Evolutionary conservation across 2,888 invertebrate species (phyloP).

Genomic region (Chironomus tentans): DNA sequence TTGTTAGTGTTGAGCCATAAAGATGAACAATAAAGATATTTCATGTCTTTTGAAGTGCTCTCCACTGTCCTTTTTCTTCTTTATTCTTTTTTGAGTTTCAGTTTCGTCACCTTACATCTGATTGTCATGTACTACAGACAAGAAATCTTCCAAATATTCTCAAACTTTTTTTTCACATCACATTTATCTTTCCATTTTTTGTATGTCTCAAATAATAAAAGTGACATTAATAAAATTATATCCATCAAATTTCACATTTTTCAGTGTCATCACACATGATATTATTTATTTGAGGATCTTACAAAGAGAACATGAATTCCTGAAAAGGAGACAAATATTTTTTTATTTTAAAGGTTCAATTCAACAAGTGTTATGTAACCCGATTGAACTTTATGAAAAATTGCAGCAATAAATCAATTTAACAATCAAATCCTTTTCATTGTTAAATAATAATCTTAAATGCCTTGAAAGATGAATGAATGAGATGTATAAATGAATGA

Average conservation of each 20-base stretch:
- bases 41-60: neutral
- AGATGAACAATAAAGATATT: conserved; percentile 22
- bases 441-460: too few species aligned
- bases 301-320: too few species aligned
- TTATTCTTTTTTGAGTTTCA: neutral
- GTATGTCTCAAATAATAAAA: too few species aligned
- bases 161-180: neutral
- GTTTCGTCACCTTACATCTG: too few species aligned
- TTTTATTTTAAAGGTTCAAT: neutral
- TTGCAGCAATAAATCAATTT: neutral
- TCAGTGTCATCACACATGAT: too few species aligned
- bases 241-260: too few species aligned
- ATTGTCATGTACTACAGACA: too few species aligned
- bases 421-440: too few species aligned
- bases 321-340: neutral
- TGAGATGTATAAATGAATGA: too few species aligned
- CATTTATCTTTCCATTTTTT: neutral
- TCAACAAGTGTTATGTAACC: neutral
- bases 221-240: too few species aligned
- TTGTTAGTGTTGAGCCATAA: conserved; percentile 5
- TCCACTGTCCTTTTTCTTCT: neutral
- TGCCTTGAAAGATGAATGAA: too few species aligned
- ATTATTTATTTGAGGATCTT: too few species aligned
- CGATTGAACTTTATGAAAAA: neutral
- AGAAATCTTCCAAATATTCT: neutral